A percentile compares a stretch with the other conserved stretches of the same genome.
phyloP scores from a whole-genome alignment of 2,113 vertebrate species.

The Phocoena phocoena region DNA sequence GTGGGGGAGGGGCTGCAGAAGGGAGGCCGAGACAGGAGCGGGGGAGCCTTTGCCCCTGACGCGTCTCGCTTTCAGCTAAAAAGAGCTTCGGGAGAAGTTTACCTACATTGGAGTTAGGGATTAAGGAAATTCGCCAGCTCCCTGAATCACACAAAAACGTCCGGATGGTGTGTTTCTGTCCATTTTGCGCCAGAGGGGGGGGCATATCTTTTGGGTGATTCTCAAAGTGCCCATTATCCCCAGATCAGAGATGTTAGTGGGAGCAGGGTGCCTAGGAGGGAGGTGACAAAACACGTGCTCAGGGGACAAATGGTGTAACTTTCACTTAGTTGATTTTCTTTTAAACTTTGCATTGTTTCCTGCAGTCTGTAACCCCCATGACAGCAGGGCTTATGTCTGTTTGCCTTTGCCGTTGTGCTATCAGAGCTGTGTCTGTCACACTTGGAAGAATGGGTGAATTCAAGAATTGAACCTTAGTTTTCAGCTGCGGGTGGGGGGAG shows the following conservation, averaged over 20 bases:
- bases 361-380: not conserved
- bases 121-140: not conserved
- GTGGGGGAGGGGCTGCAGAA: not conserved
- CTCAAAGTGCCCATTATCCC: not conserved
- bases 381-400: fast-evolving
- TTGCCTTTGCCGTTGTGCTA: fast-evolving
- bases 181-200: not conserved
- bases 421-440: fast-evolving
- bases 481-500: not conserved
- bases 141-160: not conserved
- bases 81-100: not conserved
- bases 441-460: fast-evolving
- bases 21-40: not conserved
- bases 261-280: no score
- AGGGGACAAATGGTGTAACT: not conserved
- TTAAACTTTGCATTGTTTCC: no score
- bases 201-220: fast-evolving
- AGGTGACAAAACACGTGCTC: no score
- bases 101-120: not conserved
- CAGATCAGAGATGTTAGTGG: not conserved
- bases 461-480: fast-evolving
- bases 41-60: not conserved
- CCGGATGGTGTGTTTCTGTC: not conserved
- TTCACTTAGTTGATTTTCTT: not conserved
- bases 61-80: not conserved